Conservation (phyloP, 2,797 vertebrate species). For the Cetoscarus ocellatus region DNA sequence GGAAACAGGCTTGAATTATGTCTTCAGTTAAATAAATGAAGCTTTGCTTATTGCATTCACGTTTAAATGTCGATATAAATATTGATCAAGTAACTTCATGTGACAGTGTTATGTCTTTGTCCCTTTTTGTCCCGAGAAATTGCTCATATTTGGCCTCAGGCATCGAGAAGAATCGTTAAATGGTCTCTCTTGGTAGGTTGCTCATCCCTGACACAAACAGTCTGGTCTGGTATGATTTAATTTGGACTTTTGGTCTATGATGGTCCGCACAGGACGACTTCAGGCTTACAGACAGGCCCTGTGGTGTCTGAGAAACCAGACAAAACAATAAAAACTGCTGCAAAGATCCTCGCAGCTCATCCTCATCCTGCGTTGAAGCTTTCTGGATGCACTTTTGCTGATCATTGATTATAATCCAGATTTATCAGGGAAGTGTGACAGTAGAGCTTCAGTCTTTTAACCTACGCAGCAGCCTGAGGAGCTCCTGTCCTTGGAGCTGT, state of each 20-base stretch:
- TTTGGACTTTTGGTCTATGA: neutral
- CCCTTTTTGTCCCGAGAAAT: no score
- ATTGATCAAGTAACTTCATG: no score
- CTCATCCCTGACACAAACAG: neutral
- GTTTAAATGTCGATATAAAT: no score
- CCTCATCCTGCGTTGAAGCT: neutral
- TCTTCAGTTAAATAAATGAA: no score
- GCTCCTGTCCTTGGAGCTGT: slow-evolving; percentile 70
- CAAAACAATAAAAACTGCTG: neutral
- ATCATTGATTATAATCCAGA: neutral
- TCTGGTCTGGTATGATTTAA: neutral
- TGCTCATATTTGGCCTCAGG: no score
- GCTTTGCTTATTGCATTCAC: no score
- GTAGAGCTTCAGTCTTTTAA: slow-evolving; percentile 2
- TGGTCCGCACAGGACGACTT: neutral
- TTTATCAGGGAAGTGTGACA: neutral
- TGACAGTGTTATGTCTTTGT: no score
- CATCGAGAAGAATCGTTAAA: no score
- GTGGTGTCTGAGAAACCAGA: slow-evolving; percentile 18
- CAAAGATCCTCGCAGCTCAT: neutral
- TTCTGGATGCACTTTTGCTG: neutral
- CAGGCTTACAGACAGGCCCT: neutral
- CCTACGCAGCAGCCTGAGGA: slow-evolving; percentile 59
- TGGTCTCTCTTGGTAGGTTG: no score
- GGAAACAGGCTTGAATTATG: no score